Evolutionary conservation across 2,113 vertebrate species (phyloP).

Genomic region (Monarcha castaneiventris): DNA sequence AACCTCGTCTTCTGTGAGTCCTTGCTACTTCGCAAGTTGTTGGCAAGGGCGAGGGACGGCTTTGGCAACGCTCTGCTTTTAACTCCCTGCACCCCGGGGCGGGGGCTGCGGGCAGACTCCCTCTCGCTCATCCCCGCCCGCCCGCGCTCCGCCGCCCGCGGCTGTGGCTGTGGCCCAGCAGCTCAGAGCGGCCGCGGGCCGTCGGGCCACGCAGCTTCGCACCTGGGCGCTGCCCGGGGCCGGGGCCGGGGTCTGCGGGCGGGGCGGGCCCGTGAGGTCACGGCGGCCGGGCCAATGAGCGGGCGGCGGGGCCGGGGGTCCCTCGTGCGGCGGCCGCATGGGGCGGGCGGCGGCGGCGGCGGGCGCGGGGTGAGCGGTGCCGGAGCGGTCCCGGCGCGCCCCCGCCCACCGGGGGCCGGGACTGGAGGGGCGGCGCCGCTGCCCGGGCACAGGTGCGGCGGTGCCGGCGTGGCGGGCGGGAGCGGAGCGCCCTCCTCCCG

Average conservation of each 20-base stretch:
- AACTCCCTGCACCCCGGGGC: background rate
- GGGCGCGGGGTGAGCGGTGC: background rate
- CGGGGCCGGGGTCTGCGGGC: background rate
- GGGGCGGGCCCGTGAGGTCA: conserved; percentile 20
- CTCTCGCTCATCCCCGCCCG: background rate
- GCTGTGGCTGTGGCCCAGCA: background rate
- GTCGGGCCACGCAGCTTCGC: background rate
- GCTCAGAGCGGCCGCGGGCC: background rate
- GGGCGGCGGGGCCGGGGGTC: background rate
- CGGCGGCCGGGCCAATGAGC: conserved; percentile 14
- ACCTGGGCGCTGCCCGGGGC: background rate
- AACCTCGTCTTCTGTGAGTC: background rate
- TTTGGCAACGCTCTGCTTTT: background rate
- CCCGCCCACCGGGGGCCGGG: background rate
- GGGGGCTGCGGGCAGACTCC: no score
- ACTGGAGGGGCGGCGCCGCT: background rate
- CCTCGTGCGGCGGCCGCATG: background rate
- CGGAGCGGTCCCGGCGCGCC: background rate
- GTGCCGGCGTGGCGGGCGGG: background rate
- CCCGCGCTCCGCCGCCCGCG: background rate
- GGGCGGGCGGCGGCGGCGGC: background rate
- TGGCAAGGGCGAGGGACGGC: background rate
- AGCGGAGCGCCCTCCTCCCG: background rate
- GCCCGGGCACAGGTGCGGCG: background rate
- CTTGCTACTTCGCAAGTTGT: background rate